phyloP scores from a whole-genome alignment of 2,797 vertebrate genomes.

The Serranus cabrilla region DNA sequence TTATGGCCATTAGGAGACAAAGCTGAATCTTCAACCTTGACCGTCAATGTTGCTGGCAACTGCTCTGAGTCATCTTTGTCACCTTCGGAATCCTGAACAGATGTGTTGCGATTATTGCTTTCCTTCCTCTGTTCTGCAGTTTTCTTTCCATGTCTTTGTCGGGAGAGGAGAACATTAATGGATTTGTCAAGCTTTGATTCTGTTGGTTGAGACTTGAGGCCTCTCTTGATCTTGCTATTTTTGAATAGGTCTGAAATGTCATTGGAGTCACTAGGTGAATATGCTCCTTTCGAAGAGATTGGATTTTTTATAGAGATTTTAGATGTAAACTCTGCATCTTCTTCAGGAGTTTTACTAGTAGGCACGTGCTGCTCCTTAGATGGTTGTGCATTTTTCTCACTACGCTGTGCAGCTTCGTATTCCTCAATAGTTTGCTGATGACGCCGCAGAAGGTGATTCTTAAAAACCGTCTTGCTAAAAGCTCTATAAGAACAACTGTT shows the following conservation, averaged over 20 bases:
- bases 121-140: slow-evolving; percentile 83
- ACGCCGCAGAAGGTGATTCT: slow-evolving; percentile 91
- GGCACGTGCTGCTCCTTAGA: slow-evolving; percentile 56
- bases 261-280: slow-evolving; percentile 82
- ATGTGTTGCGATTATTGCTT: slow-evolving; percentile 84
- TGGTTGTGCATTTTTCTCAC: slow-evolving; percentile 57
- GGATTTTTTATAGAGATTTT: slow-evolving; percentile 79
- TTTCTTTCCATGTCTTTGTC: slow-evolving; percentile 89
- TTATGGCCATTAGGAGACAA: slow-evolving; percentile 82
- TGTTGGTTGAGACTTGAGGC: slow-evolving; percentile 86
- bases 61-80: slow-evolving; percentile 76
- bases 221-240: slow-evolving; percentile 90
- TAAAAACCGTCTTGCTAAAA: slow-evolving; percentile 90
- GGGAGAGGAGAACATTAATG: slow-evolving; percentile 87
- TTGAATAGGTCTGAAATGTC: slow-evolving; percentile 91
- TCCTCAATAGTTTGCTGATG: slow-evolving; percentile 84
- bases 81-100: slow-evolving; percentile 75
- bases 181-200: slow-evolving; percentile 91
- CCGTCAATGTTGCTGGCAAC: slow-evolving; percentile 76
- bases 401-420: slow-evolving; percentile 56
- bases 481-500: slow-evolving; percentile 93
- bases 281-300: slow-evolving; percentile 65
- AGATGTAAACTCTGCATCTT: slow-evolving; percentile 76
- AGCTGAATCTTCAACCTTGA: slow-evolving; percentile 71
- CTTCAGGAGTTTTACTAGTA: slow-evolving; percentile 61